phyloP scores from a whole-genome alignment of 2,888 invertebrate species.

The Apoda limacodes region DNA sequence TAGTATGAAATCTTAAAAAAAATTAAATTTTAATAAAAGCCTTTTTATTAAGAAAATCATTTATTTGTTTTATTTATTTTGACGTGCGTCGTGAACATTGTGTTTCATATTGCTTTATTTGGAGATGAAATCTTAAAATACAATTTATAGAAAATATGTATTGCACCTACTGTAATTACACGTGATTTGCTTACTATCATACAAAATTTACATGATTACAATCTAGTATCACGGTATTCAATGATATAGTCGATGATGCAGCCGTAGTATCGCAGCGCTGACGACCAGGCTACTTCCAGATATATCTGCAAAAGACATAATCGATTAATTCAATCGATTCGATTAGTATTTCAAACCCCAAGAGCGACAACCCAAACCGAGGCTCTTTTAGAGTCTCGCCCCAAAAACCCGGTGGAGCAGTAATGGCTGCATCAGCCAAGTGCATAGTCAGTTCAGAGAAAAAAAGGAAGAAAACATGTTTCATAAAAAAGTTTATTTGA shows the following conservation, averaged over 20 bases:
- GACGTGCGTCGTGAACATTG: slow-evolving; percentile 58
- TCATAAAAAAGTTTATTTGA: no score
- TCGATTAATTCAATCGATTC: no score
- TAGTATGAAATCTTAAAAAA: no score
- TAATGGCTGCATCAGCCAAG: no score
- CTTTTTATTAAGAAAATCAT: slow-evolving; percentile 39
- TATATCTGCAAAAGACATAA: slow-evolving; percentile 46
- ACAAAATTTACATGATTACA: slow-evolving; percentile 67
- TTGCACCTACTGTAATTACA: slow-evolving; percentile 54
- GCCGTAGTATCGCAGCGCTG: slow-evolving; percentile 34
- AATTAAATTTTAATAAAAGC: slow-evolving; percentile 18
- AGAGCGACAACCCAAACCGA: no score
- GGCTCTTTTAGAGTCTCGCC: no score
- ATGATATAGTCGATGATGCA: slow-evolving; percentile 55
- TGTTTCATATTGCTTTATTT: slow-evolving; percentile 58
- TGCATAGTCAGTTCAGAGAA: no score
- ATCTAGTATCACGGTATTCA: slow-evolving; percentile 67
- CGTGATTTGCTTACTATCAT: slow-evolving; percentile 62
- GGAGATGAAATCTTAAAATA: slow-evolving; percentile 41
- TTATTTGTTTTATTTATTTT: slow-evolving; percentile 31
- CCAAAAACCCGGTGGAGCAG: no score
- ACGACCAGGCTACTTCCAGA: slow-evolving; percentile 38
- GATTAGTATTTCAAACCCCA: no score
- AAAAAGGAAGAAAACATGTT: no score
- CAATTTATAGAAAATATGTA: slow-evolving; percentile 58